Evolutionary conservation across 64 coral and sea anemone genomes (phyloP).

Genomic region (Montipora capricornis): DNA sequence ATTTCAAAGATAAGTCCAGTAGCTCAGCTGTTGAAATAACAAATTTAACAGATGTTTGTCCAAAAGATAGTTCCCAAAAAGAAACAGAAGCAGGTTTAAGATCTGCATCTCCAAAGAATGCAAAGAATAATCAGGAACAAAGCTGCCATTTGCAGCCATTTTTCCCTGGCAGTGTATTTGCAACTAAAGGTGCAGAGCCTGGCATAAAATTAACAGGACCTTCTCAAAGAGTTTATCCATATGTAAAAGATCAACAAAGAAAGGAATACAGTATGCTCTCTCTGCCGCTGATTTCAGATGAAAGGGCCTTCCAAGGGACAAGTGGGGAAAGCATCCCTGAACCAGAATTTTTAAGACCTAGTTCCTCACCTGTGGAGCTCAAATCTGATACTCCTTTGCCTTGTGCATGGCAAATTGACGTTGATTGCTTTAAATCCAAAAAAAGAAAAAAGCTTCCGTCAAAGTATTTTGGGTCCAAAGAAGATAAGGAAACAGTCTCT

Average conservation of each 20-base stretch:
- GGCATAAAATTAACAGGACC: background rate
- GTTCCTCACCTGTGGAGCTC: background rate
- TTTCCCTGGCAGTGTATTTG: too few species aligned
- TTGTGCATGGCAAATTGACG: conserved; percentile 89
- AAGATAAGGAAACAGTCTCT: background rate
- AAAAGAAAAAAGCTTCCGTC: conserved; percentile 54
- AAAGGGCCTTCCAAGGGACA: background rate
- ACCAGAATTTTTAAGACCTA: background rate
- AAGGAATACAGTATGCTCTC: conserved; percentile 3
- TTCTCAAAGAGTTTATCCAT: background rate
- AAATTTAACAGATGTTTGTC: background rate
- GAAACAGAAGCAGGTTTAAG: background rate
- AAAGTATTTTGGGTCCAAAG: conserved; percentile 25
- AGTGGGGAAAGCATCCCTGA: conserved; percentile 8
- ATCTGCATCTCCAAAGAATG: background rate
- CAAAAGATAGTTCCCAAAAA: background rate
- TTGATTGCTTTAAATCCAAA: conserved; percentile 71
- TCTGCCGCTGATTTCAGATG: conserved; percentile 8
- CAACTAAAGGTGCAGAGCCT: background rate
- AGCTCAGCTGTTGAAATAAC: too few species aligned
- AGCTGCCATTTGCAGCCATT: background rate
- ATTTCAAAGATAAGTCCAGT: background rate
- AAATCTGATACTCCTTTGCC: background rate
- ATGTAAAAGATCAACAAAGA: background rate
- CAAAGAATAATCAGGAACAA: background rate